Evolutionary conservation across 2,888 invertebrate species (phyloP).

Genomic region (Tenthredo mesomela): DNA sequence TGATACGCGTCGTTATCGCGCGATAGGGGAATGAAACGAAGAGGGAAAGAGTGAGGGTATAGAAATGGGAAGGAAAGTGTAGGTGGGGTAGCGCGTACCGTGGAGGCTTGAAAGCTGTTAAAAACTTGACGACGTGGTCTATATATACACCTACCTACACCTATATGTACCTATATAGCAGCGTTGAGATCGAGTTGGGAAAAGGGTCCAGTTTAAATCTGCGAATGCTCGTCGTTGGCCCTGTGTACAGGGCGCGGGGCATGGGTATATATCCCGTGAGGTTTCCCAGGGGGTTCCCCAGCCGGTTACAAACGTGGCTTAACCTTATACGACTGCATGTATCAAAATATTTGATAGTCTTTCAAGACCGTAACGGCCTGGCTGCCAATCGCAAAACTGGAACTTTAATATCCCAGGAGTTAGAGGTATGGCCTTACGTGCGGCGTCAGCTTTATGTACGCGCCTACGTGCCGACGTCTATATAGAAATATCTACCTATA

Average conservation of each 20-base stretch:
- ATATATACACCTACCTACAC: neutral
- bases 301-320: constrained; percentile 34
- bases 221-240: constrained; percentile 39
- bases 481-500: constrained; percentile 21
- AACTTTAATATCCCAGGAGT: constrained; percentile 43
- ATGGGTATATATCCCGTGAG: neutral
- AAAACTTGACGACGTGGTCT: constrained; percentile 38
- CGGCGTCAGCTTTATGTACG: constrained; percentile 43
- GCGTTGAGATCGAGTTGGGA: constrained; percentile 7
- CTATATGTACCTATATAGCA: neutral
- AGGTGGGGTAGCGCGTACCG: neutral
- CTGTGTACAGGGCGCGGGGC: neutral
- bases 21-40: neutral
- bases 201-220: constrained; percentile 46
- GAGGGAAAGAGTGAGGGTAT: neutral
- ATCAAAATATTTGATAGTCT: constrained; percentile 60
- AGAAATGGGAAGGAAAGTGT: neutral
- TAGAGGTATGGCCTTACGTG: constrained; percentile 31
- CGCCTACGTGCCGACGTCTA: constrained; percentile 28
- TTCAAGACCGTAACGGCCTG: constrained; percentile 59
- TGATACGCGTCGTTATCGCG: constrained; percentile 1
- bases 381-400: constrained; percentile 55
- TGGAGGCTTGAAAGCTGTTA: constrained; percentile 14
- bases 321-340: constrained; percentile 53
- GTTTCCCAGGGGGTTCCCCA: constrained; percentile 29